phyloP scores from a whole-genome alignment of 2,797 vertebrate genomes.

The Myotis planiceps region DNA sequence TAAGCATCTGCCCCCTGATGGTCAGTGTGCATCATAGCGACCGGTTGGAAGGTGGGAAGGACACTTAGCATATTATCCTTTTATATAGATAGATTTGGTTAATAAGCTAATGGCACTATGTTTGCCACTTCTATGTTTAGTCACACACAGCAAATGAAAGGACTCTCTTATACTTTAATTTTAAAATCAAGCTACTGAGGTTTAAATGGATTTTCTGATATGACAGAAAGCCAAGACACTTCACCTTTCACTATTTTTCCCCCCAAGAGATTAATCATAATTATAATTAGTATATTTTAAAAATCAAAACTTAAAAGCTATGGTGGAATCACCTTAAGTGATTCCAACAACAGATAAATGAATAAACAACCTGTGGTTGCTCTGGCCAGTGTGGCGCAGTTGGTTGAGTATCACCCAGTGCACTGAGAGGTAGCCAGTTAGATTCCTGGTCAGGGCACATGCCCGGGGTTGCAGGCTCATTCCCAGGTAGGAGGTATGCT shows the following conservation, averaged over 20 bases:
- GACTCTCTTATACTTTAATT: not conserved
- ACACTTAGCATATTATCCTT: too few species aligned
- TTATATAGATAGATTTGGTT: not conserved
- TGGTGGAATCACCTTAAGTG: not conserved
- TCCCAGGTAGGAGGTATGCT: too few species aligned
- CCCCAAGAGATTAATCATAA: not conserved
- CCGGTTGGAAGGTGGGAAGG: too few species aligned
- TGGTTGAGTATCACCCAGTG: too few species aligned
- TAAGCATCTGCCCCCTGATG: too few species aligned
- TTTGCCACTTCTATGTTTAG: not conserved
- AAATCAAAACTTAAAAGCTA: slow-evolving; percentile 21
- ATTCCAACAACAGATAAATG: not conserved
- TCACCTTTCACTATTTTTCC: not conserved
- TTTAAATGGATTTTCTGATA: not conserved
- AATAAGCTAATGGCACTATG: not conserved
- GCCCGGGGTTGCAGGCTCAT: too few species aligned
- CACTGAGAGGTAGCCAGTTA: too few species aligned
- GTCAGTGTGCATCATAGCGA: too few species aligned
- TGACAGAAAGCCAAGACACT: not conserved
- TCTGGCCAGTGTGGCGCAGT: too few species aligned
- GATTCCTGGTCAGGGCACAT: too few species aligned
- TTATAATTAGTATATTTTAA: not conserved
- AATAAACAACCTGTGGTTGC: not conserved
- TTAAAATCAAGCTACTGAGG: not conserved
- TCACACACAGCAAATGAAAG: not conserved